Evolutionary conservation across 2,888 invertebrate genomes (phyloP), one percentile per base, ranked within the genome.

Genomic region (Heliothis peltigera): DNA sequence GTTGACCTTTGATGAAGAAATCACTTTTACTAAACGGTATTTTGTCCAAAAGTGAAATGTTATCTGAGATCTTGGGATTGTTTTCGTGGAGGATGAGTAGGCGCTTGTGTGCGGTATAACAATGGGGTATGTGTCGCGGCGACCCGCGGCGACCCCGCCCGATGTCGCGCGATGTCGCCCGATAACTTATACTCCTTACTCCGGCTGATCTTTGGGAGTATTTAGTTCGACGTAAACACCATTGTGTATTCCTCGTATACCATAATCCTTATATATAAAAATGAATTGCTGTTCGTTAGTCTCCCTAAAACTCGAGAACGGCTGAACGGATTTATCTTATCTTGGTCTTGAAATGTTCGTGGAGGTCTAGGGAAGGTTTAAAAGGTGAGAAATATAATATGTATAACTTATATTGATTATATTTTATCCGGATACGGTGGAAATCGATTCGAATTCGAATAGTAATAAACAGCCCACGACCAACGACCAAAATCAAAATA

Each of bases 11-110:
- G 80, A 58, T 74, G 76, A 84, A 84, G 77, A 82, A 84, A 85
- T 82, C 83, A 88, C 88, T 88, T 88, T 89, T 87, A 89, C 89
- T 85, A 74, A 81, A 82, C 83, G 83, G 82, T 86, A 84, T 88
- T 85, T 79, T 81, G 74, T 84, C 79, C 80, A 88, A 89, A 89
- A 88, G 87, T 89, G 87, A 90, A 90, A 90, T 88, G 88, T 73
- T 87, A 84, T 85, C 83, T 78, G 68, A 75, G 80, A 87, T 90
- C 87, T 74, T 71, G 70, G 85, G 81, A 84, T 89, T 88, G 89
- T 91, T 92, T 92, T 91, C 90, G 86, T 90, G 79, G 82, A 82
- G 83, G 88, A 90, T 92, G 91, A 92, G 84, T 89, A 84, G 83
- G 81, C 90, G 80, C 80, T 77, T 80, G 63, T 71, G 77, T 84